Percentiles rank a stretch among this genome's conserved stretches.
These are phyloP conservation scores for Micrasema longulum DNA, from an alignment of 1,140 invertebrate genomes.

Conservation along the genomic window DNA sequence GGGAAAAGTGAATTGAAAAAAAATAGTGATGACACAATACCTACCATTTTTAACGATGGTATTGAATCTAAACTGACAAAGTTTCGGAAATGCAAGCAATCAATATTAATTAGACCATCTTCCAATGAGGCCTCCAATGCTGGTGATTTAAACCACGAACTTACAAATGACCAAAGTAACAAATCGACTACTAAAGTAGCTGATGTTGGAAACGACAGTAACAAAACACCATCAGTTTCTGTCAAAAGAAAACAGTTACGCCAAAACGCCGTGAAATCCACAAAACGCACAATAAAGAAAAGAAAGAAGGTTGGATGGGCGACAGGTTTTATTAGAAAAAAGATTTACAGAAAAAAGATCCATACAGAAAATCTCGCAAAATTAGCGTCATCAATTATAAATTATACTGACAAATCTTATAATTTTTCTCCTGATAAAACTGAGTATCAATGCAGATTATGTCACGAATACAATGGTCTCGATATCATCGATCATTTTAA, in stretches of 20 bases:
- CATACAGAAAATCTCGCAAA: background rate
- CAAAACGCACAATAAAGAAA: slow-evolving; percentile 23
- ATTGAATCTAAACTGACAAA: background rate
- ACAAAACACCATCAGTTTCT: too few species aligned
- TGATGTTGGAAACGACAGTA: too few species aligned
- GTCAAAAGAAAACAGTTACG: too few species aligned
- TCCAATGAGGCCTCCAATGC: background rate
- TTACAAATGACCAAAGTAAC: too few species aligned
- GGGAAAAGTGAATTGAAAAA: too few species aligned
- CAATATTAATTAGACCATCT: background rate
- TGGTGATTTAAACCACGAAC: too few species aligned
- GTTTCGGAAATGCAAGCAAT: slow-evolving; percentile 13
- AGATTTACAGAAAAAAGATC: background rate
- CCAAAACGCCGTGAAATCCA: too few species aligned
- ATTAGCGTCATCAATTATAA: background rate
- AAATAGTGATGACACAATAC: too few species aligned
- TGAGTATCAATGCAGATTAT: slow-evolving; percentile 69
- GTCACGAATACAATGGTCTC: slow-evolving; percentile 68
- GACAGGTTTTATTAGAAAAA: slow-evolving; percentile 35
- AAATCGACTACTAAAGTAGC: too few species aligned
- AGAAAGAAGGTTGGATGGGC: slow-evolving; percentile 33
- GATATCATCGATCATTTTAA: slow-evolving; percentile 77
- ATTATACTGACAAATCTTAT: slow-evolving; percentile 53
- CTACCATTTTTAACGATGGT: too few species aligned
- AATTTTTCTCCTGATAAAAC: slow-evolving; percentile 59